These are phyloP conservation scores for Pyrgilauda ruficollis DNA, from an alignment of 2,113 vertebrate genomes.

Conservation along the genomic window DNA sequence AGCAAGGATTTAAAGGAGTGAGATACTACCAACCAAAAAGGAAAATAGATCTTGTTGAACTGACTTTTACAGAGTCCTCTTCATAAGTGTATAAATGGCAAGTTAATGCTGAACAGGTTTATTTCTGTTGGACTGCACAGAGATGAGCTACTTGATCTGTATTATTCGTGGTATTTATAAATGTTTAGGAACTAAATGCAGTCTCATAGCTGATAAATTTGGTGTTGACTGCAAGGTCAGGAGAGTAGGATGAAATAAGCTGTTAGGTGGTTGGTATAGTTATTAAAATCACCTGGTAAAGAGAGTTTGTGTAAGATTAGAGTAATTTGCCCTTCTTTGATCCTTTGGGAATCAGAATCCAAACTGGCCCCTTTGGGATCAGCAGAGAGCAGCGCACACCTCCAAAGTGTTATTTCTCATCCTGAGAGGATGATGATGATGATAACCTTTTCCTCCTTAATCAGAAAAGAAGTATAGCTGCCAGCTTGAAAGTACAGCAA, in stretches of 20 bases:
- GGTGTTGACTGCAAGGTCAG: not conserved
- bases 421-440: not conserved
- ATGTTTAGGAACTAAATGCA: not conserved
- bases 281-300: not conserved
- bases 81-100: not conserved
- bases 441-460: not conserved
- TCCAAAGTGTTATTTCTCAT: not conserved
- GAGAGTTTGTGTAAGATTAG: not conserved
- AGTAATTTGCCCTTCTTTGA: not conserved
- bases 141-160: not conserved
- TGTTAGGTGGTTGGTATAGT: not conserved
- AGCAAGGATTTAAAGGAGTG: not conserved
- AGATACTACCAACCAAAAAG: not conserved
- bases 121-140: not conserved
- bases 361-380: not conserved
- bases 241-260: not conserved
- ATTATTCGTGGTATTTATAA: not conserved
- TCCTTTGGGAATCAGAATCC: not conserved
- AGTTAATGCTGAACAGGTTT: not conserved
- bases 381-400: not conserved
- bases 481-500: not conserved
- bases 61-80: not conserved
- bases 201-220: not conserved
- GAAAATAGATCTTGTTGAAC: not conserved
- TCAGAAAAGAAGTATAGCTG: not conserved